Evolutionary conservation across 2,888 invertebrate species (phyloP).

Genomic region (Epinotia ramella): DNA sequence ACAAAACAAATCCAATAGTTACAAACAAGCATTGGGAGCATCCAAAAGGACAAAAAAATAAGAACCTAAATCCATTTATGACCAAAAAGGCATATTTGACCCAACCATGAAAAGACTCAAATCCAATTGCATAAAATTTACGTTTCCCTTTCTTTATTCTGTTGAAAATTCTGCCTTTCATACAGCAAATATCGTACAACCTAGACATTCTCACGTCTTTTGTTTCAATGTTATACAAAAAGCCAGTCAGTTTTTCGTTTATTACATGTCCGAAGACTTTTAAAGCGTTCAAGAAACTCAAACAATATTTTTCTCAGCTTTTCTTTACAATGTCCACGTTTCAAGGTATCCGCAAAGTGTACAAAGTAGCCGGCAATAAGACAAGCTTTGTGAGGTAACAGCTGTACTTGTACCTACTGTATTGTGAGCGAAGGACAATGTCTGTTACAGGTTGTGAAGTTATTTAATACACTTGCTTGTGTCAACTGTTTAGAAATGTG

Average conservation of each 20-base stretch:
- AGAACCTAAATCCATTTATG: too few relatives aligned
- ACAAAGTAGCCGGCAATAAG: conserved; percentile 43
- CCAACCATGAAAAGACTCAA: background rate
- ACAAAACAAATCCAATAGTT: too few relatives aligned
- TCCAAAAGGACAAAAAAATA: too few relatives aligned
- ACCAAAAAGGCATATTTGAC: too few relatives aligned
- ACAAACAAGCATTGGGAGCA: too few relatives aligned
- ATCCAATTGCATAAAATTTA: background rate
- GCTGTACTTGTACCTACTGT: conserved; percentile 31
- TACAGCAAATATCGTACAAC: background rate
- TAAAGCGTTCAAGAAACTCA: conserved; percentile 37
- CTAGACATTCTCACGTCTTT: background rate
- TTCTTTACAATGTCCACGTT: conserved; percentile 45
- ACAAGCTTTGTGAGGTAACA: conserved; percentile 40
- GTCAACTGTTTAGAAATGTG: conserved; percentile 18
- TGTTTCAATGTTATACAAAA: conserved; percentile 8
- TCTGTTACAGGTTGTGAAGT: conserved; percentile 37
- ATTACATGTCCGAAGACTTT: conserved; percentile 24
- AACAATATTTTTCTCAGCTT: conserved; percentile 38
- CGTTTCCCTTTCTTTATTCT: background rate
- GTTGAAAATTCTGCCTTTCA: background rate
- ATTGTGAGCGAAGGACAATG: conserved; percentile 28
- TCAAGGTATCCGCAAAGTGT: conserved; percentile 38
- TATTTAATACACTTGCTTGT: conserved; percentile 26
- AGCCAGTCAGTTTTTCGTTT: conserved; percentile 19